Conservation (phyloP, 1,140 invertebrate species). For the Ruditapes philippinarum region DNA sequence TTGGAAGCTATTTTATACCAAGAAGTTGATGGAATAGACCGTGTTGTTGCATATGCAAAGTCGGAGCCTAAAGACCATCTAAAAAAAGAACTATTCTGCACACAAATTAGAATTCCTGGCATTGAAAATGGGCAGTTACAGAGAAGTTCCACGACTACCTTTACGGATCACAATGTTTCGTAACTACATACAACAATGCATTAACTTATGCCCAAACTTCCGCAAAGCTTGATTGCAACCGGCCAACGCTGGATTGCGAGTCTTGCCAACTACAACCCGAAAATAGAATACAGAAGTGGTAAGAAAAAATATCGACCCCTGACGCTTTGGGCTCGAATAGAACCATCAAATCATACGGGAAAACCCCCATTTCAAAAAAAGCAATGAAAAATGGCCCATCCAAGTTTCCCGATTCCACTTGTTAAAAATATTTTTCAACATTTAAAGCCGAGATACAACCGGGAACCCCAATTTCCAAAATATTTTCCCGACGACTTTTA, state of each 20-base stretch:
- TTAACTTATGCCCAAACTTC: slow-evolving; percentile 29
- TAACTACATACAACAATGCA: slow-evolving; percentile 38
- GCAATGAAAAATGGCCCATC: too few species aligned
- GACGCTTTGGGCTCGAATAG: too few species aligned
- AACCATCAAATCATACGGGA: too few species aligned
- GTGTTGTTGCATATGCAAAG: slow-evolving; percentile 10
- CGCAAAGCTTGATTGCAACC: slow-evolving; percentile 50
- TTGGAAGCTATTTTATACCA: neutral
- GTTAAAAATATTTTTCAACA: too few species aligned
- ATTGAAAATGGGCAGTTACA: slow-evolving; percentile 30
- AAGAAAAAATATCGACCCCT: slow-evolving; percentile 3
- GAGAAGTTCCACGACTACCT: slow-evolving; percentile 27
- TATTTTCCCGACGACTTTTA: too few species aligned
- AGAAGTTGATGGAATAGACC: neutral
- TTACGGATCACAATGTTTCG: neutral
- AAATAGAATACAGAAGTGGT: slow-evolving; percentile 27
- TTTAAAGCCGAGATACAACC: too few species aligned
- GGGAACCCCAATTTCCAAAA: too few species aligned
- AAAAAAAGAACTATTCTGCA: slow-evolving; percentile 66
- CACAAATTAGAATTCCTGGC: slow-evolving; percentile 59
- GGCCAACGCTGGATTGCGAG: slow-evolving; percentile 27
- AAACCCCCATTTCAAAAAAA: too few species aligned
- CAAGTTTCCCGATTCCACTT: too few species aligned
- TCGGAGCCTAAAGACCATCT: slow-evolving; percentile 37
- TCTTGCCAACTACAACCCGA: slow-evolving; percentile 48